Base-by-base conservation (phyloP, 2,888 invertebrate genomes). In the Cinara cedri region DNA sequence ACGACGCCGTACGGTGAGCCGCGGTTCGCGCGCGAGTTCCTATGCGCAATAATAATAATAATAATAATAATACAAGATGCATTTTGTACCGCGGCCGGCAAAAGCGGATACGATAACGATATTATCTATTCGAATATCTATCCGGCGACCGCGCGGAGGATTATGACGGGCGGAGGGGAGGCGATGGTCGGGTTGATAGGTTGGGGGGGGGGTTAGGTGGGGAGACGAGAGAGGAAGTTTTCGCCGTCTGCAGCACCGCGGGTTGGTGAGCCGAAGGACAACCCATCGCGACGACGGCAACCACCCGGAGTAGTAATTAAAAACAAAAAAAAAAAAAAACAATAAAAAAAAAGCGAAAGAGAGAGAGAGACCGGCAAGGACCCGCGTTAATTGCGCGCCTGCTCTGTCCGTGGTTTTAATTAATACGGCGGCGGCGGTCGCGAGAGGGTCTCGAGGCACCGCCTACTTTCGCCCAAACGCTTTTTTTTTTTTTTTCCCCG, bases 251-350 rank as follows among this genome's bases (percentile, higher is more conserved):
- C 76, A 70, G 34, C n/a, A n/a, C n/a, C n/a, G n/a, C 68, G 78
- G 78, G 78, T 78, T 78, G 78, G 78, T 78, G 78, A 78, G 70
- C 60, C 66, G 51, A 78, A 78, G 78, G 78, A 78, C 78, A 70
- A 62, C 78, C 78, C 78, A 78, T 78, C 51, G 78, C 14, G 24
- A 60, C 68, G 26, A 46, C 34, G 51, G 49, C 70, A 70, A 60
- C 78, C 68, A 70, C 78, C 74, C 74, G 74, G 42, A 24, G 65
- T 65, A 75, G 78, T 78, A 78, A 70, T 78, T 70, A 78, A 70
- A 68, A 78, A 70, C 9, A 46, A 14, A 51, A 72, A 19, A 21
- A 54, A 14, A 34, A 8, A 24, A 21, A 11, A 24, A 65, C 44
- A 65, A 46, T 3, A 60, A 21, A 11, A 21, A 6, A 21, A 55